These are phyloP conservation scores for Coregonus sp. DNA, from an alignment of 2,797 vertebrate species.

Conservation along the genomic window DNA sequence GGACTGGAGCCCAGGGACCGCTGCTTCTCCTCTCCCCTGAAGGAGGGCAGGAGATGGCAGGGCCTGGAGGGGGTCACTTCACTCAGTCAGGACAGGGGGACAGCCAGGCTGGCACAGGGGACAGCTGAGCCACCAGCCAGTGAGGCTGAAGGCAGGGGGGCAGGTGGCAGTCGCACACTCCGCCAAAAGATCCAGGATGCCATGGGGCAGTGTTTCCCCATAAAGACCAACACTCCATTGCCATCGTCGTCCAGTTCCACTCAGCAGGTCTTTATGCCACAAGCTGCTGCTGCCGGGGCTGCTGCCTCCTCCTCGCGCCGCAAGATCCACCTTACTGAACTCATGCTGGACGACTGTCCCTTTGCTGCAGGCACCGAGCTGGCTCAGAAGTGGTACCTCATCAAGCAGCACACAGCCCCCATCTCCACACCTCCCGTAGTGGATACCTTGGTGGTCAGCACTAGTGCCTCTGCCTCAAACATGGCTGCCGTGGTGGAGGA, in stretches of 20 bases:
- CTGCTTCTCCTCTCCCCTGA: conserved; percentile 59
- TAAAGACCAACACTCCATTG: conserved; percentile 70
- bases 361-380: conserved; percentile 82
- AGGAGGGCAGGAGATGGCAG: conserved; percentile 59
- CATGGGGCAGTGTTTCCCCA: conserved; percentile 85
- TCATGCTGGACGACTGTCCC: conserved; percentile 86
- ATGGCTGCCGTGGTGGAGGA: conserved; percentile 70
- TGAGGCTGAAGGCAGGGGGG: conserved; percentile 69
- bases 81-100: conserved; percentile 51
- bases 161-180: conserved; percentile 71
- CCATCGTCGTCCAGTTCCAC: conserved; percentile 4
- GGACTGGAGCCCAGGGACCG: conserved; percentile 64
- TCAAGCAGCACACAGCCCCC: conserved; percentile 86
- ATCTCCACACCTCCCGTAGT: conserved; percentile 74
- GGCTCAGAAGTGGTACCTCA: conserved; percentile 86
- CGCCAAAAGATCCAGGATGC: conserved; percentile 86
- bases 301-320: conserved; percentile 71
- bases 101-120: conserved; percentile 41
- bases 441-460: conserved; percentile 55
- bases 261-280: conserved; percentile 53
- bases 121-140: conserved; percentile 46
- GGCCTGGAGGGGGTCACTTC: conserved; percentile 58
- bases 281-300: conserved; percentile 46
- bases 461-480: conserved; percentile 51
- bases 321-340: conserved; percentile 84